Conservation (phyloP, 2,113 vertebrate genomes). For the Hippocampus zosterae region DNA sequence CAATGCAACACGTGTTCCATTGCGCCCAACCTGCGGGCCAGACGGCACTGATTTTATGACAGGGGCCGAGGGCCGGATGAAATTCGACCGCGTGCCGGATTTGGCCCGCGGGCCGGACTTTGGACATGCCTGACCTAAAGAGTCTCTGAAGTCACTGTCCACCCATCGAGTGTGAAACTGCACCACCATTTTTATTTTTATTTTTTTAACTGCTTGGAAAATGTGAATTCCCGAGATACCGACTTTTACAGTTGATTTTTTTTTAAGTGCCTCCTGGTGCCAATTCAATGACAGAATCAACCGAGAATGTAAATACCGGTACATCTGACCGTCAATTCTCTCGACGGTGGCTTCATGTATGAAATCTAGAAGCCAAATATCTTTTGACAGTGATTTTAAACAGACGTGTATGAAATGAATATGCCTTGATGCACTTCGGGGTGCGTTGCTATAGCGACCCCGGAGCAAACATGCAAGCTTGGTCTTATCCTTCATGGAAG, state of each 20-base stretch:
- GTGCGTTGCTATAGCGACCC: constrained; percentile 50
- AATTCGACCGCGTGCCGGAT: no score
- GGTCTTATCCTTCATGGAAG: constrained; percentile 32
- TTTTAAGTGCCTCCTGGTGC: constrained; percentile 4
- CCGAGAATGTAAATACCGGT: neutral
- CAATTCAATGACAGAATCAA: constrained; percentile 3
- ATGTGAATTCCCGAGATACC: neutral
- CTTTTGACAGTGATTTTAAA: constrained; percentile 49
- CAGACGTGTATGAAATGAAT: constrained; percentile 46
- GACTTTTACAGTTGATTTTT: constrained; percentile 19
- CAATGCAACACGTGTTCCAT: no score
- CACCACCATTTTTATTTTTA: no score
- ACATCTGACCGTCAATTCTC: constrained; percentile 7
- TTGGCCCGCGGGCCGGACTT: no score
- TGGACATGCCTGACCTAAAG: no score
- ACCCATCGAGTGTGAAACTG: no score
- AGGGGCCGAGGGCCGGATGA: no score
- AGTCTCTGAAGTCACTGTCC: no score
- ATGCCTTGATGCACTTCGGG: constrained; percentile 29
- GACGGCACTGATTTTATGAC: no score
- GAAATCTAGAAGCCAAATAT: constrained; percentile 22
- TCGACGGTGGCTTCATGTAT: constrained; percentile 7
- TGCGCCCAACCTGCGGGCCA: no score
- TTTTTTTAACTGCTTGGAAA: no score
- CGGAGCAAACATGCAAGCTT: constrained; percentile 39